Evolutionary conservation across 2,797 vertebrate species (phyloP).

Genomic region (Sciaenops ocellatus): DNA sequence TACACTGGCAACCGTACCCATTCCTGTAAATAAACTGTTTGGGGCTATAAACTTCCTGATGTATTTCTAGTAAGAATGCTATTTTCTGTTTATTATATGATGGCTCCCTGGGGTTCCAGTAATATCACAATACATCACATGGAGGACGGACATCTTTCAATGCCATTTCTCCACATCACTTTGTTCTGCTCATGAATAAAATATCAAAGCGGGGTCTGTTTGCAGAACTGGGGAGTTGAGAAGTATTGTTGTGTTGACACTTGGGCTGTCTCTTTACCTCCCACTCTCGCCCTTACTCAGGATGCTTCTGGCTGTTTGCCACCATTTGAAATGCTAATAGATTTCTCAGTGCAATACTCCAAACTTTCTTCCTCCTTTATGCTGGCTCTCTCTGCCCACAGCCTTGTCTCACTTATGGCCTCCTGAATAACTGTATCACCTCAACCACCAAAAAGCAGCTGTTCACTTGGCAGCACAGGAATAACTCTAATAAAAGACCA

Average conservation of each 20-base stretch:
- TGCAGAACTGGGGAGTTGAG: conserved; percentile 48
- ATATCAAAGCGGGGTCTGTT: conserved; percentile 66
- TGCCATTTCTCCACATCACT: conserved; percentile 46
- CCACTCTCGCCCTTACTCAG: conserved; percentile 64
- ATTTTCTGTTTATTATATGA: conserved; percentile 17
- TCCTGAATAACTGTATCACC: conserved; percentile 15
- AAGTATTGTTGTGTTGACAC: conserved; percentile 65
- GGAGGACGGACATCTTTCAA: conserved; percentile 53
- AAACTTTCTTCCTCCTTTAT: conserved; percentile 43
- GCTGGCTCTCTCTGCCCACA: conserved; percentile 30
- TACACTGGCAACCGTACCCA: background rate
- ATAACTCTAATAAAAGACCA: background rate
- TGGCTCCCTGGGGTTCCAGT: conserved; percentile 19
- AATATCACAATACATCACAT: conserved; percentile 38
- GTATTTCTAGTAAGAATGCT: conserved; percentile 5
- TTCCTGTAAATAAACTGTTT: background rate
- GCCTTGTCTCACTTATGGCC: conserved; percentile 10
- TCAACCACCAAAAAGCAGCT: conserved; percentile 24
- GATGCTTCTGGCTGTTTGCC: conserved; percentile 64
- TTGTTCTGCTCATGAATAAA: conserved; percentile 74
- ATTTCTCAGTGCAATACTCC: conserved; percentile 49
- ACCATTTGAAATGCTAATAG: conserved; percentile 79
- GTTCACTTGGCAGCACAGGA: conserved; percentile 31
- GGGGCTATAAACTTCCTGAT: background rate
- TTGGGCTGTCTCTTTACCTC: conserved; percentile 57